Evolutionary conservation across 1,140 invertebrate genomes (phyloP).

Genomic region (Maconellicoccus hirsutus): DNA sequence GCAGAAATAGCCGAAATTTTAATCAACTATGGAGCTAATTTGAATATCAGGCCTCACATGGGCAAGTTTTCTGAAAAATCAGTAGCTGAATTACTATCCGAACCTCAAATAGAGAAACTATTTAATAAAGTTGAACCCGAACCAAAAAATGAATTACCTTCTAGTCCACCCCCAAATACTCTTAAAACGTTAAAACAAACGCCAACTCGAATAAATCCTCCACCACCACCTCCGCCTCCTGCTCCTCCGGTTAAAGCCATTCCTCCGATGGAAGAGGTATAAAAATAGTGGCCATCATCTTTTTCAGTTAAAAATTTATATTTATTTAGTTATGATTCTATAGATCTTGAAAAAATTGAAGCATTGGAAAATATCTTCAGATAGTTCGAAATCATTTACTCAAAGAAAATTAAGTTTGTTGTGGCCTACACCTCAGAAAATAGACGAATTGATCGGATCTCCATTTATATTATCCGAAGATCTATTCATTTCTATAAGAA

Average conservation of each 20-base stretch:
- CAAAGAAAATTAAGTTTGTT: conserved; percentile 33
- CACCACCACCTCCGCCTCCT: too few relatives aligned
- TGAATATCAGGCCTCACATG: not conserved
- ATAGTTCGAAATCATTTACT: not conserved
- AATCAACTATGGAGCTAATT: conserved; percentile 43
- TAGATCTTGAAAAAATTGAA: not conserved
- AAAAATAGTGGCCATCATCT: too few relatives aligned
- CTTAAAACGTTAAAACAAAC: not conserved
- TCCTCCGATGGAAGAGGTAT: not conserved
- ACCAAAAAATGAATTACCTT: not conserved
- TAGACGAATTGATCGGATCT: conserved; percentile 42
- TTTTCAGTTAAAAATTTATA: too few relatives aligned
- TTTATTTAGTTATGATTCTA: too few relatives aligned
- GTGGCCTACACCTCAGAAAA: conserved; percentile 50
- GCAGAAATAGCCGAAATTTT: conserved; percentile 43
- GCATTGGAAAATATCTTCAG: not conserved
- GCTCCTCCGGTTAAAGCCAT: not conserved
- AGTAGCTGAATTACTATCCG: not conserved
- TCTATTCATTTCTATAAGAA: conserved; percentile 39
- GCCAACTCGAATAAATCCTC: too few relatives aligned
- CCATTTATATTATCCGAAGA: conserved; percentile 35
- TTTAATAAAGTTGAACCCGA: not conserved
- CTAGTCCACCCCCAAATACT: not conserved
- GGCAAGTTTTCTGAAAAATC: not conserved
- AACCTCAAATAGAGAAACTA: not conserved